Evolutionary conservation across 1,140 invertebrate genomes (phyloP), one percentile per base, ranked within the genome.

Genomic region (Platorchestia sp.): DNA sequence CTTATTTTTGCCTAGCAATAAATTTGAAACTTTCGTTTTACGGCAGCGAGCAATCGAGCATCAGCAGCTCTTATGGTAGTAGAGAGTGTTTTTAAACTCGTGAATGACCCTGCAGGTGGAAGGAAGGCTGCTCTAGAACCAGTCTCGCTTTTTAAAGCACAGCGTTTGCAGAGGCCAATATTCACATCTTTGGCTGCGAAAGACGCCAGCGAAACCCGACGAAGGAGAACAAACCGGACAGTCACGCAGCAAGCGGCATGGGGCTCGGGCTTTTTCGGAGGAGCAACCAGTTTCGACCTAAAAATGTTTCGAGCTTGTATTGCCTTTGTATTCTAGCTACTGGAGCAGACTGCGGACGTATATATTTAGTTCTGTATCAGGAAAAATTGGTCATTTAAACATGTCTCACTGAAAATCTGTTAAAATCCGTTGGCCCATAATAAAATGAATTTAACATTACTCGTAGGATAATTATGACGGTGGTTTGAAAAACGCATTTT

Each of bases 1-100:
- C 87, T 89, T 89, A 89, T 89, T 89, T 89, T 89, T 89, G 87
- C 27, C 87, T 41, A 41, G 27, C 87, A 89, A 89, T 89, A 89
- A 89, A 89, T 89, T 89, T 89, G 87, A 44, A 89, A 89, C 87
- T 89, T 89, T 89, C 87, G 87, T 89, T 89, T 89, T 89, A 89
- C 43, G 87, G 43, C 87, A 89, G 87, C 87, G 87, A 89, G 87
- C 87, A 89, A 89, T 89, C 87, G 87, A 41, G 87, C 87, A 75
- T 75, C 87, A 44, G 87, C 41, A 42, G 87, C 87, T 41, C 14
- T 44, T 89, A 89, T 89, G 87, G 87, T 44, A 42, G 41, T 22
- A 14, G 41, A 41, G 87, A 44, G 87, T 89, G 43, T 44, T 44
- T 41, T 41, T 89, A 44, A 89, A 75, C 41, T 89, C n/a, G 87